Evolutionary conservation across 2,113 vertebrate genomes (phyloP).

Genomic region (Paramormyrops kingsleyae): DNA sequence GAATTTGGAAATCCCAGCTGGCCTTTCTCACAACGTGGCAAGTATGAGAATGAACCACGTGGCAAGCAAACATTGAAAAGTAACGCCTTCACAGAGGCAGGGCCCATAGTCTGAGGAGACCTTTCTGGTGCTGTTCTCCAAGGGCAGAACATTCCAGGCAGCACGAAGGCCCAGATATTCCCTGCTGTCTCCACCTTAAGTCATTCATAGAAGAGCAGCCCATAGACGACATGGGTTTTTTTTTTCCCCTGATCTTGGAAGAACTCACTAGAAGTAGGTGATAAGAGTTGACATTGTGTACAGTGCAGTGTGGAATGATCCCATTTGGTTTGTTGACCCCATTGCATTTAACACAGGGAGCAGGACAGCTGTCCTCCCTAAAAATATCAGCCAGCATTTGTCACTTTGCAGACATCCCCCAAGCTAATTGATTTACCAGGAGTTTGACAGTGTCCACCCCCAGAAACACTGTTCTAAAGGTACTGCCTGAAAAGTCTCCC

Average conservation of each 20-base stretch:
- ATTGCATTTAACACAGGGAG: slow-evolving; percentile 19
- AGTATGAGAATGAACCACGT: not conserved
- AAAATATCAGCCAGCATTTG: not conserved
- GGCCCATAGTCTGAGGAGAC: not conserved
- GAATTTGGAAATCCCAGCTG: not conserved
- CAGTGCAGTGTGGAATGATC: slow-evolving; percentile 15
- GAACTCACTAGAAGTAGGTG: not conserved
- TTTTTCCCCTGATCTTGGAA: not conserved
- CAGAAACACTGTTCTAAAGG: not conserved
- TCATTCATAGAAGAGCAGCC: not conserved
- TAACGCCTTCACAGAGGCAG: not conserved
- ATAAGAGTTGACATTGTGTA: not conserved
- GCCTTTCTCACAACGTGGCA: not conserved
- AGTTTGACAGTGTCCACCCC: not conserved
- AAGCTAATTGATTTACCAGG: not conserved
- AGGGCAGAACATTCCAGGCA: not conserved
- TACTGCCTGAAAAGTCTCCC: not conserved
- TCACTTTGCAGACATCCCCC: not conserved
- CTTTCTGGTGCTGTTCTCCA: not conserved
- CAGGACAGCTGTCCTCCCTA: not conserved
- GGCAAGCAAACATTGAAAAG: not conserved
- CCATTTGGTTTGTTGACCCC: slow-evolving; percentile 35
- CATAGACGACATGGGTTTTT: not conserved
- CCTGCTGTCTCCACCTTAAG: not conserved
- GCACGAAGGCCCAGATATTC: not conserved